Evolutionary conservation across 2,113 vertebrate genomes (phyloP).

Genomic region (Sarotherodon lohbergeri): DNA sequence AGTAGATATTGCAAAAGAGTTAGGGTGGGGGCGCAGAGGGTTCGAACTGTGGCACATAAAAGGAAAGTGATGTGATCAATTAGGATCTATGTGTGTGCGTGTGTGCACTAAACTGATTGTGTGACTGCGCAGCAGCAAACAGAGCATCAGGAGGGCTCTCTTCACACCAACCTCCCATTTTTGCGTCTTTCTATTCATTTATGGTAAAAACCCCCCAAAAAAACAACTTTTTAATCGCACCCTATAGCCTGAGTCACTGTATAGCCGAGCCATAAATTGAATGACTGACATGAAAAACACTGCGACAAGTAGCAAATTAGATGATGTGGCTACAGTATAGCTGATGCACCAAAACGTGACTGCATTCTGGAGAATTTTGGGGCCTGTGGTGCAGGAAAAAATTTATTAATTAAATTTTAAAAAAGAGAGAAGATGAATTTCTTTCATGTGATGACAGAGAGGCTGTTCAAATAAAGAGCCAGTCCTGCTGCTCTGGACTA

Average conservation of each 20-base stretch:
- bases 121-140: neutral
- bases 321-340: neutral
- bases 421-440: neutral
- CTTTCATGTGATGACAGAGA: neutral
- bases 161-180: neutral
- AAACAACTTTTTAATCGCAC: neutral
- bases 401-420: neutral
- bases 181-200: neutral
- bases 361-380: neutral
- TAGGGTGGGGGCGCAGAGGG: neutral
- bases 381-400: neutral
- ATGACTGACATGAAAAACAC: neutral
- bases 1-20: neutral
- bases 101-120: neutral
- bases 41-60: neutral
- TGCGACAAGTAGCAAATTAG: neutral
- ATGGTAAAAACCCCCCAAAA: neutral
- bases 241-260: neutral
- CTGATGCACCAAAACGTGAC: neutral
- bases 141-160: neutral
- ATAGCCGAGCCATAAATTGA: neutral
- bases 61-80: slow-evolving; percentile 36
- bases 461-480: slow-evolving; percentile 6
- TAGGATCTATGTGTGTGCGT: neutral
- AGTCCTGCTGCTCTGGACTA: neutral